phyloP scores from a whole-genome alignment of 1,140 invertebrate genomes.

The Heliconius himera region DNA sequence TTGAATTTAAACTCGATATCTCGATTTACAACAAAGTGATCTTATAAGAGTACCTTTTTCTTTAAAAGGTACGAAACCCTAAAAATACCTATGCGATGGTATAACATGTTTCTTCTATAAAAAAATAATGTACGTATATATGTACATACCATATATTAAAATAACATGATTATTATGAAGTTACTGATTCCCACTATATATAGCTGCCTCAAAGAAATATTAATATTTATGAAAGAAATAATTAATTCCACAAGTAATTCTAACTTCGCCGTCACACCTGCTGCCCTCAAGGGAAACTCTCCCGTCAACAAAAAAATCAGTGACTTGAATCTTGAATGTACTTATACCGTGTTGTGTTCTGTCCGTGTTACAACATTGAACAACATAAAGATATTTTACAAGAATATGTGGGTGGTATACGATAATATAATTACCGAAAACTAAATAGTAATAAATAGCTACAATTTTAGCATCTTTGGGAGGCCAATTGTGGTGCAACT shows the following conservation, averaged over 20 bases:
- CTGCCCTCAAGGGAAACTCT: conserved; percentile 13
- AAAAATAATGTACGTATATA: too few species aligned
- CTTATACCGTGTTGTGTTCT: background rate
- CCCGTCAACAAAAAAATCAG: conserved; percentile 11
- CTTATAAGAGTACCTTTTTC: too few species aligned
- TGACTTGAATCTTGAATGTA: background rate
- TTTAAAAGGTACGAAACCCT: too few species aligned
- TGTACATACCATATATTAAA: background rate
- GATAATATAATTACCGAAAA: background rate
- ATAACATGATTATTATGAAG: background rate
- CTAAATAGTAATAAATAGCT: background rate
- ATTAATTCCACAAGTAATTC: conserved; percentile 4
- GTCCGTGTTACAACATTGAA: background rate
- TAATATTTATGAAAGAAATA: conserved; percentile 17
- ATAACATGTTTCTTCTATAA: too few species aligned
- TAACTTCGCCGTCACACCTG: conserved; percentile 13
- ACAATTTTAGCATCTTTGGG: background rate
- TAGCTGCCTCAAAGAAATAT: background rate
- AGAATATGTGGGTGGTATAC: background rate
- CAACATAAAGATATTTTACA: background rate
- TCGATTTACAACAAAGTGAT: too few species aligned
- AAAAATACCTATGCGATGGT: too few species aligned
- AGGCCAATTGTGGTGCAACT: too few species aligned
- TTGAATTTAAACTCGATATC: too few species aligned
- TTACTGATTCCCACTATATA: background rate